phyloP scores from a whole-genome alignment of 1,140 invertebrate species.

The Scaptodrosophila lebanonensis region DNA sequence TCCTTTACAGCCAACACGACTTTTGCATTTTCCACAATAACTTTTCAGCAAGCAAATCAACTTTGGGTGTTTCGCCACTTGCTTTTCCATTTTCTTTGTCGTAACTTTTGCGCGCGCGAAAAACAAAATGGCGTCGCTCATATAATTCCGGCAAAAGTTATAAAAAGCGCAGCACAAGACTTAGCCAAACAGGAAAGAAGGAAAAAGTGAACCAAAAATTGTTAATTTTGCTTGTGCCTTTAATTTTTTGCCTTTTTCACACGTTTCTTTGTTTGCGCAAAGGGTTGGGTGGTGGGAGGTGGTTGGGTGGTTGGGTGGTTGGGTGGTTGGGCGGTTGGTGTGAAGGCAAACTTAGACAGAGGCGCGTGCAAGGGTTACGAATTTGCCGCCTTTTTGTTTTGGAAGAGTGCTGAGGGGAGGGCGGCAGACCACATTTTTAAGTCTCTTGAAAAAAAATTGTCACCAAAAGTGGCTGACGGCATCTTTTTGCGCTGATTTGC shows the following conservation, averaged over 20 bases:
- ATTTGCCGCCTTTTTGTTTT: too few relatives aligned
- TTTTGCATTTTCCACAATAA: conserved; percentile 74
- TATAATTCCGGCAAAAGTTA: conserved; percentile 1
- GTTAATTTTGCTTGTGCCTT: conserved; percentile 46
- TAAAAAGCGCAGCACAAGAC: conserved; percentile 8
- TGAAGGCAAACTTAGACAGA: too few relatives aligned
- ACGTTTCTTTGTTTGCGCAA: conserved; percentile 58
- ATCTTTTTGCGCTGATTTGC: too few relatives aligned
- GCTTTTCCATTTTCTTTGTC: neutral
- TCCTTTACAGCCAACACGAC: conserved; percentile 49
- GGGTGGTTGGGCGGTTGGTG: neutral
- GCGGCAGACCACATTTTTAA: conserved; percentile 55
- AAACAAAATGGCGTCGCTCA: conserved; percentile 39
- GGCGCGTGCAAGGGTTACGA: conserved; percentile 46
- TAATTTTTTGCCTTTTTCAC: conserved; percentile 74
- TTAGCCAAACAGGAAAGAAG: neutral
- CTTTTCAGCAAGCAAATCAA: conserved; percentile 56
- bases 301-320: neutral
- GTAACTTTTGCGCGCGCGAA: conserved; percentile 5
- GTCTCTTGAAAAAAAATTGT: conserved; percentile 29
- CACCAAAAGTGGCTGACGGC: conserved; percentile 34
- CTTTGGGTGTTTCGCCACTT: conserved; percentile 17
- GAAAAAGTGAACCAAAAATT: conserved; percentile 23
- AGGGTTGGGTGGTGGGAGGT: neutral
- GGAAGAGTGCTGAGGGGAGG: conserved; percentile 5